Evolutionary conservation across 2,888 invertebrate genomes (phyloP).

Genomic region (Abscondita cerata): DNA sequence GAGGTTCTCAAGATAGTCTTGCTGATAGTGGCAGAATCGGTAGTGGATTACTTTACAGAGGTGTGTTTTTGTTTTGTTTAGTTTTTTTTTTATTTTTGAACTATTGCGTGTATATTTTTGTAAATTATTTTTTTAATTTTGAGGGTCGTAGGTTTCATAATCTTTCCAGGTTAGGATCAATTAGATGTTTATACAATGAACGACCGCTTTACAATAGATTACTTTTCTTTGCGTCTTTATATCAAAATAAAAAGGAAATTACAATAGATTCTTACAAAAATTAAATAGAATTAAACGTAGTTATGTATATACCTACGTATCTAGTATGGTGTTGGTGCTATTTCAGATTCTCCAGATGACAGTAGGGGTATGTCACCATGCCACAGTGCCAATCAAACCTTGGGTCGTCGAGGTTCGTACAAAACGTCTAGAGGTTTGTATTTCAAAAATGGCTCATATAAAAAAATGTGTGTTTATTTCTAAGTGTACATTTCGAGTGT

Average conservation of each 20-base stretch:
- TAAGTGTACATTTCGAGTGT: constrained; percentile 21
- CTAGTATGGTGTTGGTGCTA: constrained; percentile 44
- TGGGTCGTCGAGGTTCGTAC: constrained; percentile 85
- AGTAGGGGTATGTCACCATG: constrained; percentile 78
- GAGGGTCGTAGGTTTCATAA: too few relatives aligned
- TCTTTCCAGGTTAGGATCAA: too few relatives aligned
- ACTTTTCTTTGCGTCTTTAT: too few relatives aligned
- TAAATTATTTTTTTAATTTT: constrained; percentile 31
- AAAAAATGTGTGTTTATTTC: constrained; percentile 8
- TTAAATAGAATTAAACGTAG: too few relatives aligned
- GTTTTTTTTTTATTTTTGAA: constrained; percentile 5
- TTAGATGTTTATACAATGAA: too few relatives aligned
- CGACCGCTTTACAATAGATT: too few relatives aligned
- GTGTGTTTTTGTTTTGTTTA: constrained; percentile 60
- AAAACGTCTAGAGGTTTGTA: constrained; percentile 82
- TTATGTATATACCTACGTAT: neutral
- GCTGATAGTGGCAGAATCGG: constrained; percentile 73
- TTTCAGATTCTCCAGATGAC: constrained; percentile 76
- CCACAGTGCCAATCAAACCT: constrained; percentile 67
- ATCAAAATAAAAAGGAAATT: too few relatives aligned
- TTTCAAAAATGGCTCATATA: too few relatives aligned
- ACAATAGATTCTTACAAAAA: too few relatives aligned
- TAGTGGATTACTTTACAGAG: constrained; percentile 71
- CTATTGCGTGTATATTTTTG: constrained; percentile 14
- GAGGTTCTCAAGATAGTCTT: constrained; percentile 90